Conservation (phyloP, 2,888 invertebrate genomes). For the Tipula helvola region DNA sequence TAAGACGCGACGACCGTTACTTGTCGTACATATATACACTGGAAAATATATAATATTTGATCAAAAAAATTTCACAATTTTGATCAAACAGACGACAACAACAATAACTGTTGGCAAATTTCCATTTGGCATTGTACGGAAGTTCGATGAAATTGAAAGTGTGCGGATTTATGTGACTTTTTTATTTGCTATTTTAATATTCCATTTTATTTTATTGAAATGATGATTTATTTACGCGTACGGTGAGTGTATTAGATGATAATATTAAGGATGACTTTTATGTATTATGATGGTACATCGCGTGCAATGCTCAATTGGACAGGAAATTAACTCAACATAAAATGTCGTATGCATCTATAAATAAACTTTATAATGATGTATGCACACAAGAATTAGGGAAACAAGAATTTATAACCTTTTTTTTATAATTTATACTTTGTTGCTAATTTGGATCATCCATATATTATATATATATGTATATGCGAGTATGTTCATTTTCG, state of each 20-base stretch:
- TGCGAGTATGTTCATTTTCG: background rate
- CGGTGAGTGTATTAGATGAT: background rate
- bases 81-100: background rate
- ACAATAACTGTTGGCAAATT: slow-evolving; percentile 5
- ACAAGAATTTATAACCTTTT: background rate
- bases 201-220: background rate
- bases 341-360: background rate
- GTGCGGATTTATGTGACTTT: background rate
- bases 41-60: background rate
- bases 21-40: background rate
- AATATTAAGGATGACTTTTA: background rate
- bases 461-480: background rate
- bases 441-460: background rate
- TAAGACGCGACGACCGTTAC: background rate
- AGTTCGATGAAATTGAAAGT: slow-evolving; percentile 11
- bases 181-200: background rate
- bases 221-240: background rate
- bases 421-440: background rate
- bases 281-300: background rate
- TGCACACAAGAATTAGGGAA: background rate
- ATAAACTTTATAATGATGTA: background rate
- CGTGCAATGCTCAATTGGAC: background rate
- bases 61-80: background rate
- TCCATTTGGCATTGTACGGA: slow-evolving; percentile 11
- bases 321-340: background rate